Evolutionary conservation across 2,797 vertebrate genomes (phyloP).

Genomic region (Pseudomugil gertrudae): DNA sequence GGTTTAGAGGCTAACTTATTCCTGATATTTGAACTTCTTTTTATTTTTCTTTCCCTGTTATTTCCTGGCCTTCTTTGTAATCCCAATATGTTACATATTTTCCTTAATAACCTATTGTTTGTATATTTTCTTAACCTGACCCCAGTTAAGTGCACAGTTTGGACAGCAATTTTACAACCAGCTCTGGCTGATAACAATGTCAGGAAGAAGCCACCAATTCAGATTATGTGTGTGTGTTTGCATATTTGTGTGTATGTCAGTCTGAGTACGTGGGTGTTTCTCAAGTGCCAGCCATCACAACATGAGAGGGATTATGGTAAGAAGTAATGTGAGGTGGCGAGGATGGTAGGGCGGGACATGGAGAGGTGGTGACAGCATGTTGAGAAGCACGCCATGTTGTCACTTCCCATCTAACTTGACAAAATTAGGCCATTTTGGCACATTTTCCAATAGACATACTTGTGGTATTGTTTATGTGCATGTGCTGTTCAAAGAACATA

Average conservation of each 20-base stretch:
- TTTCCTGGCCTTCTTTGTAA: conserved; percentile 21
- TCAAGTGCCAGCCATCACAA: conserved; percentile 70
- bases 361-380: conserved; percentile 47
- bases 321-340: conserved; percentile 45
- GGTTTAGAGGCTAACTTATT: conserved; percentile 53
- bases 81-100: conserved; percentile 6
- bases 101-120: not conserved
- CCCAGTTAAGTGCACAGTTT: conserved; percentile 1
- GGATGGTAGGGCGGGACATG: conserved; percentile 33
- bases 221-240: conserved; percentile 9
- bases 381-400: conserved; percentile 19
- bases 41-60: conserved; percentile 3
- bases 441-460: conserved; percentile 29
- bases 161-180: not conserved
- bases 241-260: conserved; percentile 21
- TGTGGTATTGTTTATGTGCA: conserved; percentile 45
- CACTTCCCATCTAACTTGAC: conserved; percentile 11
- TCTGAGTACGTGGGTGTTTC: conserved; percentile 60
- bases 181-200: conserved; percentile 4
- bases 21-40: conserved; percentile 29
- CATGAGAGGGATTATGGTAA: conserved; percentile 72
- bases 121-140: conserved; percentile 2
- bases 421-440: conserved; percentile 38
- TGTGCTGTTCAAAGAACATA: conserved; percentile 54
- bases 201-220: conserved; percentile 6